Percentiles rank a stretch among this genome's conserved stretches.
phyloP scores from a whole-genome alignment of 2,797 vertebrate species.

The Centroberyx gerrardi region DNA sequence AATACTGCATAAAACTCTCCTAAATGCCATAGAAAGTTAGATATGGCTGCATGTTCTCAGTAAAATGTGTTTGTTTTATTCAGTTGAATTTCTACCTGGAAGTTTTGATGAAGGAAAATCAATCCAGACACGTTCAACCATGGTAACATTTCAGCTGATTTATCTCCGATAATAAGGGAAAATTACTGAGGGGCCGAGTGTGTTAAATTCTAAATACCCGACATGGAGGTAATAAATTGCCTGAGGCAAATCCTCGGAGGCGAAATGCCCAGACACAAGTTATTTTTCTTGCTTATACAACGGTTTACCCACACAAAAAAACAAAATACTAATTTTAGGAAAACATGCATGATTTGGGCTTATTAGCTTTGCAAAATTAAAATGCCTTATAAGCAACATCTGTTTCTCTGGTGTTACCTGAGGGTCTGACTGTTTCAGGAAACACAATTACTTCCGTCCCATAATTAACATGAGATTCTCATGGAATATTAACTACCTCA shows the following conservation, averaged over 20 bases:
- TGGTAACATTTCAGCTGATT: slow-evolving; percentile 9
- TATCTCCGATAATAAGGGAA: slow-evolving; percentile 28
- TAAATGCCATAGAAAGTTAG: too few relatives aligned
- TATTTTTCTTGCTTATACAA: slow-evolving; percentile 41
- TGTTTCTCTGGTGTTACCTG: slow-evolving; percentile 57
- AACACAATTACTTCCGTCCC: slow-evolving; percentile 52
- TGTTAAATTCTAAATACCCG: slow-evolving; percentile 1
- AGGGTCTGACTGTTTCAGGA: slow-evolving; percentile 56
- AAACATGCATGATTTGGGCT: slow-evolving; percentile 13
- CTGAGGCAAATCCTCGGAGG: slow-evolving; percentile 36
- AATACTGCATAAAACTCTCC: too few relatives aligned
- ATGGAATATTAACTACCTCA: slow-evolving; percentile 57
- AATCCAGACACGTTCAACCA: too few relatives aligned
- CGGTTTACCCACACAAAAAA: slow-evolving; percentile 23
- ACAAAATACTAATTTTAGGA: neutral
- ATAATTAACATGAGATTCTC: slow-evolving; percentile 53
- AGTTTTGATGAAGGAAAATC: too few relatives aligned
- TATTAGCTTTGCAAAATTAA: slow-evolving; percentile 42
- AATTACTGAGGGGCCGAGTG: slow-evolving; percentile 26
- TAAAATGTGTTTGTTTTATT: too few relatives aligned
- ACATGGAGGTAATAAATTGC: slow-evolving; percentile 39
- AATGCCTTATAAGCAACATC: slow-evolving; percentile 51
- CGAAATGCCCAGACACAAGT: slow-evolving; percentile 29
- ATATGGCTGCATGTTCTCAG: too few relatives aligned
- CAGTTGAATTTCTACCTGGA: too few relatives aligned